Conservation (phyloP, 1,140 invertebrate genomes). For the Pogonognathellus flavescens region DNA sequence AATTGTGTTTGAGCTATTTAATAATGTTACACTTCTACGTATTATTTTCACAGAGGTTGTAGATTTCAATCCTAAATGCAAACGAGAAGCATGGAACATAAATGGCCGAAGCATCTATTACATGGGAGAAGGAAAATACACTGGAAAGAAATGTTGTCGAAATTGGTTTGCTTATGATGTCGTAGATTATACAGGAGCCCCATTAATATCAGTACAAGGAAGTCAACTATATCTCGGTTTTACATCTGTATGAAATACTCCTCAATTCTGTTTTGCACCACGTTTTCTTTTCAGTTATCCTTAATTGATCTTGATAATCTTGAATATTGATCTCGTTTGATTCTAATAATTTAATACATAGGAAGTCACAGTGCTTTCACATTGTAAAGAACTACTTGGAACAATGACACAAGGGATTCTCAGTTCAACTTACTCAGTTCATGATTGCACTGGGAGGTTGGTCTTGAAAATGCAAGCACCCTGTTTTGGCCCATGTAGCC, state of each 20-base stretch:
- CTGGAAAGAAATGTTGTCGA: background rate
- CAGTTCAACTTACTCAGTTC: conserved; percentile 48
- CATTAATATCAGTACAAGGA: conserved; percentile 49
- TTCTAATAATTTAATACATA: conserved; percentile 51
- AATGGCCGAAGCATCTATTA: conserved; percentile 54
- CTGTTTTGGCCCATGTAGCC: conserved; percentile 56
- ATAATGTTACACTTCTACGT: no score
- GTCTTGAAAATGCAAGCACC: conserved; percentile 59
- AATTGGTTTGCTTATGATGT: conserved; percentile 53
- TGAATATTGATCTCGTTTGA: no score
- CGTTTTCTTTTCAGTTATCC: no score
- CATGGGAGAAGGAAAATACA: conserved; percentile 32
- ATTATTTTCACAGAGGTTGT: background rate
- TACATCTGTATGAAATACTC: background rate
- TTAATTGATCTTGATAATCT: no score
- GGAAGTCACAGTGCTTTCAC: conserved; percentile 24
- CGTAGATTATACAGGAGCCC: conserved; percentile 49
- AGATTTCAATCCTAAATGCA: conserved; percentile 17
- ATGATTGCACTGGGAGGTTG: conserved; percentile 33
- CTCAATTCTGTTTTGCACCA: no score
- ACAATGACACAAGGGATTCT: conserved; percentile 53
- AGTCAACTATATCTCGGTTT: conserved; percentile 47
- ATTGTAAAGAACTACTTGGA: conserved; percentile 24
- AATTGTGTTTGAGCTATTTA: no score
- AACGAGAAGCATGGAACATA: conserved; percentile 54